Base-by-base conservation (phyloP, 2,113 vertebrate species). In the Lepus americanus region DNA sequence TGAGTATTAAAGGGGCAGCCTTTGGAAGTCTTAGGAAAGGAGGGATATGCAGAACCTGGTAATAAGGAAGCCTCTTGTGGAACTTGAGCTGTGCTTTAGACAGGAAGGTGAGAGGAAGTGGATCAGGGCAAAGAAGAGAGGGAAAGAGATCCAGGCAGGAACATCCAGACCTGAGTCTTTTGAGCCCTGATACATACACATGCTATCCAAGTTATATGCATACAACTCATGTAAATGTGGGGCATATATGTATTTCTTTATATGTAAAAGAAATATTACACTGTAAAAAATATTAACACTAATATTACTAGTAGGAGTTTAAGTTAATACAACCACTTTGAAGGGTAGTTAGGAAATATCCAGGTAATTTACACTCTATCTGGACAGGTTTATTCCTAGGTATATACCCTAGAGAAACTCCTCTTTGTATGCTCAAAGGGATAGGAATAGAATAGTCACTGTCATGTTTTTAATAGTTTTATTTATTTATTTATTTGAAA, bases 301-400 rank as follows among this genome's bases (percentile, higher is more conserved):
- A 63, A 70, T 27, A 77, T 93, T 87, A 59, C 10, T 39, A 36
- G 10, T 66, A 69, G 63, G 27, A 61, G 3, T 66, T 1, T 72
- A 87, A 83, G 19, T 86, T 77, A 82, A 77, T 36, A 69, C 14
- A 70, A n/a, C 25, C 53, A 86, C 53, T 81, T 55, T 64, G 25
- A 83, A 87, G 29, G 59, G 23, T 53, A 17, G 87, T 77, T 88
- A 88, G 49, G 49, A 79, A 74, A 89, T 67, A 85, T 53, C 53
- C 20, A 61, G 29, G 22, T 89, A 89, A 92, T 89, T 82, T 77
- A n/a, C 1, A 63, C 79, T 72, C 80, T 88, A 31, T 77, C 59
- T 27, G 27, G 67, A 55, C 22, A n/a, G 31, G 89, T 89, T 94
- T 89, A 64, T 76, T 89, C 17, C 36, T 55, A 79, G n/a, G 0